phyloP scores from a whole-genome alignment of 2,888 invertebrate species.

The Xestia sexstrigata region DNA sequence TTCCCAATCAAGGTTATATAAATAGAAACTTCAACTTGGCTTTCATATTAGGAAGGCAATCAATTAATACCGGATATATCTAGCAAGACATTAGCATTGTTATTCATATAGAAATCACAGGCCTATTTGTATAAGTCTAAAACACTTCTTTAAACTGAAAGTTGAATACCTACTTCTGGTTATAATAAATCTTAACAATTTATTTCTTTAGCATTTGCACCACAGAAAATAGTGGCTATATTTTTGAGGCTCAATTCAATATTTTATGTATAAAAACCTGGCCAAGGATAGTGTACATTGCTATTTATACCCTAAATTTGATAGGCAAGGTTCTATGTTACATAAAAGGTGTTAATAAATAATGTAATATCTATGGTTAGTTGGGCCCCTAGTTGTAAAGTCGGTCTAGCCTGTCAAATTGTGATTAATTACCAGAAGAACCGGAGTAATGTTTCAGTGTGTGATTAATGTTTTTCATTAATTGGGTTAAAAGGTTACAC shows the following conservation, averaged over 20 bases:
- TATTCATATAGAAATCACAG: slow-evolving; percentile 18
- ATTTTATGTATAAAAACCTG: neutral
- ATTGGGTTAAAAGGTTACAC: too few species aligned
- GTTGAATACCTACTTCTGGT: too few species aligned
- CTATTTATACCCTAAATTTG: neutral
- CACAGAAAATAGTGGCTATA: neutral
- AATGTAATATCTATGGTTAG: neutral
- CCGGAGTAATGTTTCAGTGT: too few species aligned
- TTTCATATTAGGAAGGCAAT: neutral
- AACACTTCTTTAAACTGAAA: too few species aligned
- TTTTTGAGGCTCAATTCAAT: neutral
- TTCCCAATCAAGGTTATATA: neutral
- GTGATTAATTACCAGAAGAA: slow-evolving; percentile 5
- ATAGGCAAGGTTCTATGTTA: neutral
- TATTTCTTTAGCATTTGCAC: neutral
- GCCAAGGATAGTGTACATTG: neutral
- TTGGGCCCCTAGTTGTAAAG: neutral
- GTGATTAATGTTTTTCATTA: too few species aligned
- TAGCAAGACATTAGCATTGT: neutral
- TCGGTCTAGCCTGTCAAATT: neutral
- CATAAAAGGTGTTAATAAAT: neutral
- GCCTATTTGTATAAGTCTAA: neutral
- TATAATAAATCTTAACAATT: neutral
- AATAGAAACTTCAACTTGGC: slow-evolving; percentile 19
- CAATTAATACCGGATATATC: neutral